phyloP scores from a whole-genome alignment of 2,888 invertebrate genomes.

The Spisula solida region DNA sequence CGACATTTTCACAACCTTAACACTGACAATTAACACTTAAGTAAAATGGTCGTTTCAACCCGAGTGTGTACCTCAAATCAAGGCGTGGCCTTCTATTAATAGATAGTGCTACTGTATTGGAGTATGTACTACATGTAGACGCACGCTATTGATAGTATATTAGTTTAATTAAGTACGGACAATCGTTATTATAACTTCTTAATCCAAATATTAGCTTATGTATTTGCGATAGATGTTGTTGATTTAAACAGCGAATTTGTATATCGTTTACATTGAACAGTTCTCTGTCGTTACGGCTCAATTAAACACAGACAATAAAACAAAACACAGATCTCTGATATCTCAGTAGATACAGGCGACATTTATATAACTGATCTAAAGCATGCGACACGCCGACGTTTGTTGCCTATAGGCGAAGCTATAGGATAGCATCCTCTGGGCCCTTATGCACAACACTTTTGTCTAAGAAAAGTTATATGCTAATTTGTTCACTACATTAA shows the following conservation, averaged over 20 bases:
- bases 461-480: too few relatives aligned
- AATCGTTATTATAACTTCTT: background rate
- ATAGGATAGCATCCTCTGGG: background rate
- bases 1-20: constrained; percentile 6
- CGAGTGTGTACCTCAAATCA: constrained; percentile 18
- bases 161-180: too few relatives aligned
- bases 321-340: background rate
- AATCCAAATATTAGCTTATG: background rate
- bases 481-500: too few relatives aligned
- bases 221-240: background rate
- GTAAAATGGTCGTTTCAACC: constrained; percentile 3
- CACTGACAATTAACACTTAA: constrained; percentile 18
- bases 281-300: background rate
- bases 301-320: background rate
- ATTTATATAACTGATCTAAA: background rate
- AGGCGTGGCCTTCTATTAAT: constrained; percentile 33
- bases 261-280: background rate
- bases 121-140: background rate
- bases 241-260: background rate
- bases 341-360: background rate
- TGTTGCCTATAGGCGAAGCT: background rate
- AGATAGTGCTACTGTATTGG: constrained; percentile 30
- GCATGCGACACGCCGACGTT: background rate
- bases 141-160: background rate
- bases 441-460: too few relatives aligned